A percentile compares a stretch with the other conserved stretches of the same genome.
phyloP scores from a whole-genome alignment of 2,113 vertebrate species.

The Onychostruthus taczanowskii region DNA sequence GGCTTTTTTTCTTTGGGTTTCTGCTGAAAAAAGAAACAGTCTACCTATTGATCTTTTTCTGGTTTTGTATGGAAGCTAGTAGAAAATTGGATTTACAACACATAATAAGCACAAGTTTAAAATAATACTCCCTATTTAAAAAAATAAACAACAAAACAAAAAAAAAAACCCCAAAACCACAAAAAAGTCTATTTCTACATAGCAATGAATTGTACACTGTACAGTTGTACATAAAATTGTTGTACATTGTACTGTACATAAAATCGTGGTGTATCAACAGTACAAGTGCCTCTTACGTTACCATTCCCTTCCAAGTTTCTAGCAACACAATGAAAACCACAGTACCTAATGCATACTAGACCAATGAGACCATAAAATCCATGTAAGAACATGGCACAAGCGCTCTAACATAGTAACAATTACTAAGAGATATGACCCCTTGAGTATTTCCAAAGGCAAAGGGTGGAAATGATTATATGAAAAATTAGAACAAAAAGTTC shows the following conservation, averaged over 20 bases:
- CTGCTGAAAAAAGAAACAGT: background rate
- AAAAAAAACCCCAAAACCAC: too few relatives aligned
- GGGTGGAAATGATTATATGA: background rate
- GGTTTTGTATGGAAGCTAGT: background rate
- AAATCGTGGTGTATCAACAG: background rate
- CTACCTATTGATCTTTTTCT: background rate
- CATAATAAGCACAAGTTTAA: background rate
- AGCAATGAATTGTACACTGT: background rate
- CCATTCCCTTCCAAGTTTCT: background rate
- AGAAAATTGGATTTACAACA: background rate
- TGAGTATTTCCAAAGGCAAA: background rate
- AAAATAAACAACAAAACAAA: background rate
- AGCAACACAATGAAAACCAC: background rate
- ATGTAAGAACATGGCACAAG: background rate
- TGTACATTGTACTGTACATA: too few relatives aligned
- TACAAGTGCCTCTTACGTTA: background rate
- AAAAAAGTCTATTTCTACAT: background rate
- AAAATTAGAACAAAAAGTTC: background rate
- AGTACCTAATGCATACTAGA: background rate
- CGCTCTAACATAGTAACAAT: background rate
- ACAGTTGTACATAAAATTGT: too few relatives aligned
- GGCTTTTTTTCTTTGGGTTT: background rate
- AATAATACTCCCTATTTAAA: background rate
- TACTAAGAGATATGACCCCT: background rate
- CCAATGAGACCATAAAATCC: background rate